Conservation (phyloP, 2,113 vertebrate species). For the Lipotes vexillifer region DNA sequence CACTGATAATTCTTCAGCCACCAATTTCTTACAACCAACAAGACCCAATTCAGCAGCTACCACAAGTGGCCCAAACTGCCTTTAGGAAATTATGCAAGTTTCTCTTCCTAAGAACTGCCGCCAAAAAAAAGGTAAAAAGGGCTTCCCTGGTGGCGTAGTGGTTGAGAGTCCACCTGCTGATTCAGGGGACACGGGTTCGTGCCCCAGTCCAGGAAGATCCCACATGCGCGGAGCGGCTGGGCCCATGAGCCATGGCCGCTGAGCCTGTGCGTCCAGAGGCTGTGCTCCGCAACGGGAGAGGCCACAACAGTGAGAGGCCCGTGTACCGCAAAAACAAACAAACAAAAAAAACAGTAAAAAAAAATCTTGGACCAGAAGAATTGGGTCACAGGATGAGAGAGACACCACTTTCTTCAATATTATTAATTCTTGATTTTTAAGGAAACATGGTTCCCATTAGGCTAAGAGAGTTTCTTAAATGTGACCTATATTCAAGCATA, state of each 20-base stretch:
- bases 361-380: slow-evolving; percentile 41
- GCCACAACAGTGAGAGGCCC: too few species aligned
- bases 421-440: slow-evolving; percentile 52
- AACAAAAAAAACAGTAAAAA: background rate
- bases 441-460: slow-evolving; percentile 56
- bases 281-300: too few species aligned
- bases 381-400: slow-evolving; percentile 51
- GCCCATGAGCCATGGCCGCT: too few species aligned
- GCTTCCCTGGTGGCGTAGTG: too few species aligned
- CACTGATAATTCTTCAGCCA: background rate
- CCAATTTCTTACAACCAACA: background rate
- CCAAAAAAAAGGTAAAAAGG: background rate
- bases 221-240: too few species aligned
- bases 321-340: background rate
- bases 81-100: background rate
- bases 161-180: too few species aligned
- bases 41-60: background rate
- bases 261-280: accelerated
- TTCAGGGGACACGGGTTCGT: too few species aligned
- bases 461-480: slow-evolving; percentile 69
- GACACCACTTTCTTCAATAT: slow-evolving; percentile 20
- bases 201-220: too few species aligned
- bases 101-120: background rate
- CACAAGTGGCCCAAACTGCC: background rate
- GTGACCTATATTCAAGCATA: slow-evolving; percentile 72